Evolutionary conservation across 2,113 vertebrate genomes (phyloP).

Genomic region (Reinhardtius hippoglossoides): DNA sequence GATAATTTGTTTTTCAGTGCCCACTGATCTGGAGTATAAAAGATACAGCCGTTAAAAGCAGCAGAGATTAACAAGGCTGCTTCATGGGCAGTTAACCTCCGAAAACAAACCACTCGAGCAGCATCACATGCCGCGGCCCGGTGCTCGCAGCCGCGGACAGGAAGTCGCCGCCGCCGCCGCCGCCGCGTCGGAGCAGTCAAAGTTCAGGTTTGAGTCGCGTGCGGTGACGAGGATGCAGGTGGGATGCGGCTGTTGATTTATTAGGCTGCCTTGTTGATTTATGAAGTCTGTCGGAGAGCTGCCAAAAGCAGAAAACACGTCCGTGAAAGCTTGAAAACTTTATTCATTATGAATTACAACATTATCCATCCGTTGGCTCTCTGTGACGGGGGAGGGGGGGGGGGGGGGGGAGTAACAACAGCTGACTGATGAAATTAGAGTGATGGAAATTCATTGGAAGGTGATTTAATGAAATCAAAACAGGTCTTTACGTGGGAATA

Average conservation of each 20-base stretch:
- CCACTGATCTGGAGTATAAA: slow-evolving; percentile 47
- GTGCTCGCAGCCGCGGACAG: background rate
- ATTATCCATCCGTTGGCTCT: slow-evolving; percentile 2
- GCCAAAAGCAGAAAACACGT: slow-evolving; percentile 34
- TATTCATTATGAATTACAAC: slow-evolving; percentile 62
- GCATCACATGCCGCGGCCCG: slow-evolving; percentile 18
- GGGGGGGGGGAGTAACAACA: slow-evolving; percentile 26
- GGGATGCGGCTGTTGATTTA: slow-evolving; percentile 16
- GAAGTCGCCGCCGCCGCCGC: too few relatives aligned
- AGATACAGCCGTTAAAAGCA: slow-evolving; percentile 57
- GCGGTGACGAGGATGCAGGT: background rate
- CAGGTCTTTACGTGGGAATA: slow-evolving; percentile 4
- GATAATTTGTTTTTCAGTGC: slow-evolving; percentile 50
- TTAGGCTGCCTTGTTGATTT: slow-evolving; percentile 42
- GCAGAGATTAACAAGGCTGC: slow-evolving; percentile 66
- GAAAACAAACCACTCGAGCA: slow-evolving; percentile 21
- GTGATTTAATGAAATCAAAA: slow-evolving; percentile 5
- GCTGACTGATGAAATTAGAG: slow-evolving; percentile 41
- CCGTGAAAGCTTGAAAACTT: slow-evolving; percentile 45
- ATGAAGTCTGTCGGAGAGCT: slow-evolving; percentile 57
- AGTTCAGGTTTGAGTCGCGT: background rate
- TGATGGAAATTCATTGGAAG: slow-evolving; percentile 30
- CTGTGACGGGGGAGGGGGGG: background rate
- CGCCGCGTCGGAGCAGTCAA: background rate
- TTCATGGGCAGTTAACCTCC: slow-evolving; percentile 64